These are phyloP conservation scores for Delia radicum DNA, from an alignment of 1,140 invertebrate species.

Conservation along the genomic window DNA sequence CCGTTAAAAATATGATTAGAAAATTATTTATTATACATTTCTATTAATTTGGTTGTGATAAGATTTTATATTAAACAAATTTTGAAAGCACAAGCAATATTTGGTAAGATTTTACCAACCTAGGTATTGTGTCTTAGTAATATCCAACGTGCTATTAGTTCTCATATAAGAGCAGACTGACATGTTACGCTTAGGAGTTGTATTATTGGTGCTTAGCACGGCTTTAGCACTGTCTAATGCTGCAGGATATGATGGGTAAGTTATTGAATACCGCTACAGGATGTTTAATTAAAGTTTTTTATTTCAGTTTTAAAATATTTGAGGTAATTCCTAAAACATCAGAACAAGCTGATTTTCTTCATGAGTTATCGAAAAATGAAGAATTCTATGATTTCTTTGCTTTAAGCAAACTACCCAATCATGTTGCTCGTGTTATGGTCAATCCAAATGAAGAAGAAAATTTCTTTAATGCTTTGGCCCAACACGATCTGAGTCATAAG, in stretches of 20 bases:
- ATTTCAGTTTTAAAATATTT: constrained; percentile 3
- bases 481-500: constrained; percentile 21
- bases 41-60: neutral
- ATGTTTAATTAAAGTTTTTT: neutral
- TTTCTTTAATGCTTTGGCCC: constrained; percentile 33
- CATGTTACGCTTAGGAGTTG: neutral
- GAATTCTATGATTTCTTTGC: constrained; percentile 40
- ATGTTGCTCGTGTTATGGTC: constrained; percentile 36
- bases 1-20: neutral
- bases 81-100: neutral
- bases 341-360: constrained; percentile 33
- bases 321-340: constrained; percentile 31
- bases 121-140: no score
- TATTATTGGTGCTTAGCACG: neutral
- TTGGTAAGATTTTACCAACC: neutral
- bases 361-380: constrained; percentile 28
- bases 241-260: neutral
- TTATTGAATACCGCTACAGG: neutral
- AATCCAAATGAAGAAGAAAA: constrained; percentile 34
- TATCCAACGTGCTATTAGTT: neutral
- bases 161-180: neutral
- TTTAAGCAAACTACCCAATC: constrained; percentile 31
- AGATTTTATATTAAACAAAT: neutral
- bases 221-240: neutral
- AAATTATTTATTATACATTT: neutral